Evolutionary conservation across 1,140 invertebrate species (phyloP).

Genomic region (Pogonomyrmex barbatus): DNA sequence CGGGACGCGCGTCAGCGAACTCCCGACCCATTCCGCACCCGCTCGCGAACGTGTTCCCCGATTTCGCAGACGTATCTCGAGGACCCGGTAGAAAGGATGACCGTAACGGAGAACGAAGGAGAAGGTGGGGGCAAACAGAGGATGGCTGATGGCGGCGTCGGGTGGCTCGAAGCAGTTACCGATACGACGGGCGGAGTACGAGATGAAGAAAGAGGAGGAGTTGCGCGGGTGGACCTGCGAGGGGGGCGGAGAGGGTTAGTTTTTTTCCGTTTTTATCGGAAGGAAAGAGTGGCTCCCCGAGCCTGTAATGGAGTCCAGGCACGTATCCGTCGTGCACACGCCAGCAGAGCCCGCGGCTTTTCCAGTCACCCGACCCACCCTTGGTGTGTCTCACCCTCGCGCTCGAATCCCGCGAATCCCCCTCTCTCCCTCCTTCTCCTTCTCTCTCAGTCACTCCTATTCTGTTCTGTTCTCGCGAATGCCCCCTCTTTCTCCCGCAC

Average conservation of each 20-base stretch:
- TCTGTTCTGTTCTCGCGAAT: constrained; percentile 37
- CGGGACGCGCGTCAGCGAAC: constrained; percentile 16
- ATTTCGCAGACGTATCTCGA: constrained; percentile 66
- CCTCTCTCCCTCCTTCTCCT: constrained; percentile 1
- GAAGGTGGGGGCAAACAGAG: constrained; percentile 25
- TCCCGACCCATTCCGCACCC: background rate
- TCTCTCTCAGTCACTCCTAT: constrained; percentile 61
- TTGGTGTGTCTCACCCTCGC: constrained; percentile 55
- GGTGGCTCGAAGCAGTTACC: constrained; percentile 76
- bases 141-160: constrained; percentile 65
- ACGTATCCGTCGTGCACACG: constrained; percentile 80
- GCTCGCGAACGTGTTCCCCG: constrained; percentile 12
- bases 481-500: constrained; percentile 15
- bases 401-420: constrained; percentile 43
- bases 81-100: constrained; percentile 46
- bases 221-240: constrained; percentile 19
- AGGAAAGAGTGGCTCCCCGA: constrained; percentile 76
- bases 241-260: constrained; percentile 53
- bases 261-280: constrained; percentile 78
- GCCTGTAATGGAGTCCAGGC: constrained; percentile 78
- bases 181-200: constrained; percentile 68
- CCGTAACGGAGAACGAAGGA: constrained; percentile 46
- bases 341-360: constrained; percentile 80
- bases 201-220: constrained; percentile 31
- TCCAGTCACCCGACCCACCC: constrained; percentile 67